A percentile compares a stretch with the other conserved stretches of the same genome.
Conservation (phyloP, 2,888 invertebrate genomes). For the Cerastis rubricosa region DNA sequence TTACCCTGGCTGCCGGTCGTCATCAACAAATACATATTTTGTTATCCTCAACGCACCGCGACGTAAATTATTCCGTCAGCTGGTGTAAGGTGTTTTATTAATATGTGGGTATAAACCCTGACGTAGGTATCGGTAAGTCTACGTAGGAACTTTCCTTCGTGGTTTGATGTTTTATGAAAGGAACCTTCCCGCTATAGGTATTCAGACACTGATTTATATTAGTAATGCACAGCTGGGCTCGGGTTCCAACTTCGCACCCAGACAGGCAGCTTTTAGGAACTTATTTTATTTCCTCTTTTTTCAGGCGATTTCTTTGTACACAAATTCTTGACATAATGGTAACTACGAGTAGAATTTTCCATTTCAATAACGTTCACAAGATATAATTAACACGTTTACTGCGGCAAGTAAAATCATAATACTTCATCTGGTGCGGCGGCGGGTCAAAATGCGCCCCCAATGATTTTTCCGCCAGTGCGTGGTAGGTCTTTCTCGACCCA, state of each 20-base stretch:
- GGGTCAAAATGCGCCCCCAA: no score
- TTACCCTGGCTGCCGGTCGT: conserved; percentile 21
- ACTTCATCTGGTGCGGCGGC: no score
- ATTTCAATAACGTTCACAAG: no score
- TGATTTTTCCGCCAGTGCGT: no score
- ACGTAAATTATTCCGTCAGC: conserved; percentile 13
- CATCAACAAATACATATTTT: conserved; percentile 26
- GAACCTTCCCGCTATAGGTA: no score
- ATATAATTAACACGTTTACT: no score
- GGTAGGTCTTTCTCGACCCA: no score
- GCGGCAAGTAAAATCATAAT: no score
- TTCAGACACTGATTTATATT: background rate
- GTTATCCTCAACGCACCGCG: conserved; percentile 43
- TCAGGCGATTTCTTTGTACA: background rate
- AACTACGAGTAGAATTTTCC: no score
- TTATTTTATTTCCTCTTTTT: background rate
- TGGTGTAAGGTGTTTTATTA: background rate
- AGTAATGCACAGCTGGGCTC: background rate
- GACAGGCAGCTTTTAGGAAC: background rate
- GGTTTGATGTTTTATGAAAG: background rate
- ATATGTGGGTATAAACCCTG: background rate
- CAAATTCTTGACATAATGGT: no score
- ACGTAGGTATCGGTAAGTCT: background rate
- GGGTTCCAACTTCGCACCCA: background rate
- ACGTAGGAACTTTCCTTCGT: background rate